Base-by-base conservation (phyloP, 2,888 invertebrate species). In the Camponotus fellah region DNA sequence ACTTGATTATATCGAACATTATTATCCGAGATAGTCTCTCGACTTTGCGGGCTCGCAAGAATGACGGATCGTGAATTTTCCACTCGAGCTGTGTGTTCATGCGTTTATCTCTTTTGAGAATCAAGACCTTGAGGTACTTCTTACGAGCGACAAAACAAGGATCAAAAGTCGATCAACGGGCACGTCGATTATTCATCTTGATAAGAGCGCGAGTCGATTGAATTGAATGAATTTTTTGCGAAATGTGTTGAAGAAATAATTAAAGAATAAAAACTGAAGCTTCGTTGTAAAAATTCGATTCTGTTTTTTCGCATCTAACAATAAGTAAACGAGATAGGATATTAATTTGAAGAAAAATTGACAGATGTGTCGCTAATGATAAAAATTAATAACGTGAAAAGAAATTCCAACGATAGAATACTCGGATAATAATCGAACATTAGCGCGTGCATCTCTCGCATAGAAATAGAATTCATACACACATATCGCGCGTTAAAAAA, bases 141-240 rank as follows among this genome's bases (percentile, higher is more conserved):
- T 17, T 17, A 71, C 26, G 26, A 26, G 26, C 26, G 26, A 26
- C 37, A 49, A 53, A 75, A 69, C 53, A 76, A 76, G 53, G 37
- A 68, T 74, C 43, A 49, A 74, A 60, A 46, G 40, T 17, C 71
- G 5, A 76, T 66, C 68, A 49, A 76, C 37, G 26, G 12, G 12
- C 17, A 26, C 53, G 12, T 49, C 53, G n/a, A 68, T 68, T 77
- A 69, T 56, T 68, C 53, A 68, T 68, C n/a, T 12, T 43, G 37
- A 69, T 69, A 69, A 76, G n/a, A 77, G 21, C 14, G 3, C 68
- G 9, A 26, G 32, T 26, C 9, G 21, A 68, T 68, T 32, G 26
- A 26, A 26, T 26, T 26, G 2, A 8, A 9, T 56, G 69, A 76
- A 69, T 69, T 12, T 12, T 68, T 76, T 53, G 40, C 17, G 10